These are phyloP conservation scores for Azemiops feae DNA, from an alignment of 2,113 vertebrate species.

Conservation along the genomic window DNA sequence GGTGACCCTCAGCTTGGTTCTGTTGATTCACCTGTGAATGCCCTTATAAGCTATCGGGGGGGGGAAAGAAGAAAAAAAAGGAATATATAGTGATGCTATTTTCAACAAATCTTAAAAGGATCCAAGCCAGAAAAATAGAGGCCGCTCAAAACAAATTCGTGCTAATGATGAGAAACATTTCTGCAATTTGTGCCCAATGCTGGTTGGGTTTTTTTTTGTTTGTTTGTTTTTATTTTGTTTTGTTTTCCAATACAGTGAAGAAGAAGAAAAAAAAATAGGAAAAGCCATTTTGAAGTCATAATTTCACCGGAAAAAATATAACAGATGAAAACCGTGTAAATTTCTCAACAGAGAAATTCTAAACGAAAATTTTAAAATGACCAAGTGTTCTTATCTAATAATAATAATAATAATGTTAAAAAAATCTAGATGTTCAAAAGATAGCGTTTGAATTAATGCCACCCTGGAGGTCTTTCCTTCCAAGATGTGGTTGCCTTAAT, in stretches of 20 bases:
- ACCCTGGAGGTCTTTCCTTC: conserved; percentile 79
- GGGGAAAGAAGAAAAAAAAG: not conserved
- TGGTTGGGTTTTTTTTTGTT: conserved; percentile 47
- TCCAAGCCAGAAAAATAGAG: conserved; percentile 35
- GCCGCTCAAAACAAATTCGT: conserved; percentile 23
- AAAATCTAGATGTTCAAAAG: conserved; percentile 69
- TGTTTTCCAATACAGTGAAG: conserved; percentile 24
- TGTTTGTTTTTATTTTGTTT: conserved; percentile 47
- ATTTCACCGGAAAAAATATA: conserved; percentile 41
- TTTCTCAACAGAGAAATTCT: conserved; percentile 70
- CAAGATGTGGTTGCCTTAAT: conserved; percentile 90
- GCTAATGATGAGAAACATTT: conserved; percentile 33
- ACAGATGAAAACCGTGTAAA: conserved; percentile 47
- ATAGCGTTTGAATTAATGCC: conserved; percentile 74
- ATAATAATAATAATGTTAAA: conserved; percentile 47
- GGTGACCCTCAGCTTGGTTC: not conserved
- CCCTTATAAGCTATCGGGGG: conserved; percentile 20
- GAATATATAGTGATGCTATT: conserved; percentile 52
- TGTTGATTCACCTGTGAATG: not conserved
- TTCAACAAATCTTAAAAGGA: conserved; percentile 17
- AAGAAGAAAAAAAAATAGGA: conserved; percentile 33
- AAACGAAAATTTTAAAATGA: conserved; percentile 60
- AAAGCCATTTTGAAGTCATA: conserved; percentile 37
- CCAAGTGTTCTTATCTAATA: conserved; percentile 81
- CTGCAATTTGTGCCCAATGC: conserved; percentile 10